Conservation (phyloP, 2,888 invertebrate species). For the Agonum fuliginosum region DNA sequence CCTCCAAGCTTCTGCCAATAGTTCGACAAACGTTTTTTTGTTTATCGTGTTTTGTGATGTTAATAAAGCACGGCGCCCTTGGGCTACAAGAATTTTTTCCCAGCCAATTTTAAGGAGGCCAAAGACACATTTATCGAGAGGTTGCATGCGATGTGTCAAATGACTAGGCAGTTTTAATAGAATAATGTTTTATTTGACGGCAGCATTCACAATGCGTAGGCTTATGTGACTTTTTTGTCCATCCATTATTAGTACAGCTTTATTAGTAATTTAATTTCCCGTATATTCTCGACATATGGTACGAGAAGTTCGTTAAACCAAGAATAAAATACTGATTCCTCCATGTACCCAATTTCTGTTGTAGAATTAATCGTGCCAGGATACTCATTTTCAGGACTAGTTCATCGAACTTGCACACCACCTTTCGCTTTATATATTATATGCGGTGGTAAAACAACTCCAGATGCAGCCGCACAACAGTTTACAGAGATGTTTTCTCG, state of each 20-base stretch:
- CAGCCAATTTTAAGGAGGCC: constrained; percentile 9
- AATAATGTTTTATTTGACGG: not conserved
- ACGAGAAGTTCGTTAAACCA: not conserved
- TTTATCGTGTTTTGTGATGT: constrained; percentile 2
- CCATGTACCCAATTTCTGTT: constrained; percentile 1
- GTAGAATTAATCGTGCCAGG: not conserved
- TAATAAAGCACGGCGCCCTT: not conserved
- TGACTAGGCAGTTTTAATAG: constrained; percentile 13
- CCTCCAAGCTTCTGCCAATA: constrained; percentile 5
- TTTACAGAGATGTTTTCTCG: not conserved
- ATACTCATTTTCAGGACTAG: constrained; percentile 10
- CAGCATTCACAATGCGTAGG: too few species aligned
- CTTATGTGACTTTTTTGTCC: too few species aligned
- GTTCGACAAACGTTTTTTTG: not conserved
- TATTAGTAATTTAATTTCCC: not conserved
- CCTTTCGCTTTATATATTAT: constrained; percentile 8
- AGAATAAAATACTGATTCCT: not conserved
- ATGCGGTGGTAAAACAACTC: constrained; percentile 8
- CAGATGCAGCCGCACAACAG: not conserved
- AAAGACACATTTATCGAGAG: constrained; percentile 9
- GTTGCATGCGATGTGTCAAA: not conserved
- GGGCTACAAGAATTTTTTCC: constrained; percentile 6
- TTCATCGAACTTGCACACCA: constrained; percentile 8
- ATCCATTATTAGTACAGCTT: constrained; percentile 5
- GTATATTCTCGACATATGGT: not conserved